A percentile compares a stretch with the other conserved stretches of the same genome.
phyloP scores from a whole-genome alignment of 2,797 vertebrate genomes.

The Malurus splendens region DNA sequence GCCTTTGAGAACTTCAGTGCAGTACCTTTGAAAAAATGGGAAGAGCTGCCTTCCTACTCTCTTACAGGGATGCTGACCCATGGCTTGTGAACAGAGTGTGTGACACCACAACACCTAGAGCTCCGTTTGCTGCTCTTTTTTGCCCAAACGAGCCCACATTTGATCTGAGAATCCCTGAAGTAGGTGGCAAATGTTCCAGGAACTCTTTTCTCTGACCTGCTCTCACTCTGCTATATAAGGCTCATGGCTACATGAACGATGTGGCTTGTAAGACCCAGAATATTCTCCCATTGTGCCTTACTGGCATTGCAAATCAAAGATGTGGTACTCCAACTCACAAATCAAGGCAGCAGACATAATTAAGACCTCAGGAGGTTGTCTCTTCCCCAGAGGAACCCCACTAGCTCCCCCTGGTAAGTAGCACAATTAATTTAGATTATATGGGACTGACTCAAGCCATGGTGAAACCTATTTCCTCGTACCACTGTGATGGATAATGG shows the following conservation, averaged over 20 bases:
- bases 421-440: neutral
- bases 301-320: fast-evolving
- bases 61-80: too few species aligned
- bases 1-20: neutral
- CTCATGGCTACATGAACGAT: neutral
- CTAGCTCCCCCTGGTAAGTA: neutral
- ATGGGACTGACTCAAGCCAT: neutral
- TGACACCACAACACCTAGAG: neutral
- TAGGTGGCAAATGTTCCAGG: neutral
- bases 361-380: neutral
- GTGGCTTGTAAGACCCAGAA: neutral
- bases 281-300: neutral
- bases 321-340: neutral
- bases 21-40: neutral
- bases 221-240: fast-evolving
- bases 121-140: neutral
- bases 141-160: neutral
- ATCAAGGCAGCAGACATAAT: neutral
- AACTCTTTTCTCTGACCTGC: neutral
- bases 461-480: neutral
- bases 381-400: neutral
- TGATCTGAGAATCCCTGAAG: neutral
- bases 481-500: neutral
- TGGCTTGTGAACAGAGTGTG: neutral
- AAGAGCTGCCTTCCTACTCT: neutral